Base-by-base conservation (phyloP, 1,140 invertebrate species). In the Platyura marginata region DNA sequence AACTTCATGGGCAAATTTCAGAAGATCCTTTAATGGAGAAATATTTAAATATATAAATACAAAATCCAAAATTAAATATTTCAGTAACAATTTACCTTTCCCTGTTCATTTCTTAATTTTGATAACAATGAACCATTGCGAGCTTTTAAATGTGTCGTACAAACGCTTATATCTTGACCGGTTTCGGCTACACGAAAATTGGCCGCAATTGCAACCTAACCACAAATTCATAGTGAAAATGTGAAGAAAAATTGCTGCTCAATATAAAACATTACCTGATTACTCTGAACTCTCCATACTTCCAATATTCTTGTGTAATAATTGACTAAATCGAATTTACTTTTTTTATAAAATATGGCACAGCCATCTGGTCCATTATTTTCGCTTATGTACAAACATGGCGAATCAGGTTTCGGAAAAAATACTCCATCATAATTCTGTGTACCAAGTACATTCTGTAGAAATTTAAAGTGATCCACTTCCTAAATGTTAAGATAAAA, bases 331-430 rank as follows among this genome's bases (percentile, higher is more conserved):
- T 76, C 68, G 43, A 80, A 74, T 55, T 75, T 74, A 34, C 72
- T 62, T 33, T 63, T 65, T 34, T 70, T 64, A 54, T 72, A 83
- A 57, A 87, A 86, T 19, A 86, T 66, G 2, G 81, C 81, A 57
- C 81, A 86, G 3, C 82, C 82, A 61, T 87, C 82, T 0, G 82
- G 80, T 2, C 82, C 81, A 48, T 77, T 79, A 52, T 82, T 82
- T 33, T 72, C 71, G 42, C 70, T 59, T 33, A 81, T 68, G 49
- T 82, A 81, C 15, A 82, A 59, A 57, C 81, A 85, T 0, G 81
- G 81, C 0, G 81, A 85, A 51, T 84, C 77, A 1, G 80, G 81
- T 59, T 86, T 86, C 0, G 78, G 78, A 50, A 73, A 75, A 57
- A 85, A 86, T 38, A 71, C 66, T 3, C 81, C 82, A 0, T 57